Evolutionary conservation across 2,797 vertebrate species (phyloP), one percentile per base, ranked within the genome.

Genomic region (Lutjanus argentimaculatus): DNA sequence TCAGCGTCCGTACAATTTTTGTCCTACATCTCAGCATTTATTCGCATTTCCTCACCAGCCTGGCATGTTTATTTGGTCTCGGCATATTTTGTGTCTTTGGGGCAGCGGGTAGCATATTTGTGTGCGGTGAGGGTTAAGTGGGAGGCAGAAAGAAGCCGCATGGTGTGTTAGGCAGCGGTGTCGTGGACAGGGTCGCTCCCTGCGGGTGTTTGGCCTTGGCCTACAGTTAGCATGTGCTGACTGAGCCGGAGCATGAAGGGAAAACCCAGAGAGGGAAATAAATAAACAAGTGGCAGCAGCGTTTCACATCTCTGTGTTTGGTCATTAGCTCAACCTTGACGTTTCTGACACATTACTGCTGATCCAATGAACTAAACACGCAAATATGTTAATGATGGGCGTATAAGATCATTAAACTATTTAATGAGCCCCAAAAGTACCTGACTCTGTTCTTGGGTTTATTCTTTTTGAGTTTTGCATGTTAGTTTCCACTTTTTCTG

Each of bases 121-220:
- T 75, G 48, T 79, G 90, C 46, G 85, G 88, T 75, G 67, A 77
- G 84, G 88, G 77, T 85, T 86, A 84, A 87, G 81, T 81, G 70
- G 75, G 71, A 82, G 86, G 76, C 68, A 36, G 84, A 58, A 70
- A 71, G 84, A 72, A 78, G 79, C 81, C 57, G 45, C 71, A 58
- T 49, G 78, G 78, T 67, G 84, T 68, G 89, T 77, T 40, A 52
- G 68, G 67, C 75, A 11, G 82, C 67, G 4, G 79, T 70, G 77
- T 69, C 14, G 77, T 78, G 88, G 86, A 83, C 86, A 40, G 76
- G 82, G 87, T 81, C 65, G 75, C 77, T 86, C 89, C 86, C 84
- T 75, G 87, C 21, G 84, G 88, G 77, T 70, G 84, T 90, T 89
- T 89, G 87, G 87, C 89, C 86, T 83, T 51, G 84, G 88, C 85